Percentiles rank a stretch among this genome's conserved stretches.
Evolutionary conservation across 2,888 invertebrate species (phyloP).

Genomic region (Tenthredo notha): DNA sequence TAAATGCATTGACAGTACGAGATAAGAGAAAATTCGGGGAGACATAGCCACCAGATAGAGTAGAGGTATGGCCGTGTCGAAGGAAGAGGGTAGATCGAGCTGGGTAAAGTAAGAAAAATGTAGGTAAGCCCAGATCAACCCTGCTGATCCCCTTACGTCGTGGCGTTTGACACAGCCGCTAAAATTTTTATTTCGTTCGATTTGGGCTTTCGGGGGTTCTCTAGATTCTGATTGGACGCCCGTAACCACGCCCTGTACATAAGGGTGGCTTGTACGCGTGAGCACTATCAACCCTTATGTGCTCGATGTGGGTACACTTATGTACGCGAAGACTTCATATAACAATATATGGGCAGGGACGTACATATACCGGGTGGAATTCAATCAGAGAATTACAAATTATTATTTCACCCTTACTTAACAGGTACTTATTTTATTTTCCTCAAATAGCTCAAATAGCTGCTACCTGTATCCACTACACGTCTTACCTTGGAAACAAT

Average conservation of each 20-base stretch:
- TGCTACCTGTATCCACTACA: neutral
- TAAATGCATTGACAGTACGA: slow-evolving; percentile 50
- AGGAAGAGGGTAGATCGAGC: slow-evolving; percentile 45
- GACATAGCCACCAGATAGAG: slow-evolving; percentile 45
- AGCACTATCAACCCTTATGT: slow-evolving; percentile 73
- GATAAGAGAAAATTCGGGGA: slow-evolving; percentile 43
- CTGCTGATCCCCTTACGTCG: slow-evolving; percentile 71
- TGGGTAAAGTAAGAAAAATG: slow-evolving; percentile 67
- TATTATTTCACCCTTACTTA: neutral
- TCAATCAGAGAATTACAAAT: slow-evolving; percentile 12
- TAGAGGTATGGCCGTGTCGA: slow-evolving; percentile 43
- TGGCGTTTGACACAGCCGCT: slow-evolving; percentile 74
- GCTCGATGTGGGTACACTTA: slow-evolving; percentile 69
- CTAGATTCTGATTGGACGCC: slow-evolving; percentile 72
- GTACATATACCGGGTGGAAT: slow-evolving; percentile 54
- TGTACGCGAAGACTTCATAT: slow-evolving; percentile 58
- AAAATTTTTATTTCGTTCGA: slow-evolving; percentile 75
- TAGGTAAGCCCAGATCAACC: slow-evolving; percentile 73
- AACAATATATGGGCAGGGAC: slow-evolving; percentile 58
- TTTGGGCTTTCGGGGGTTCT: slow-evolving; percentile 72
- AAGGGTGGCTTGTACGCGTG: slow-evolving; percentile 71
- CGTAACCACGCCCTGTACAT: slow-evolving; percentile 75
- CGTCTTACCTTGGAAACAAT: neutral
- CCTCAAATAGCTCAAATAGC: too few species aligned
- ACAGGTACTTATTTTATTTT: neutral